Conservation (phyloP, 2,888 invertebrate genomes). For the Elysia crispata region DNA sequence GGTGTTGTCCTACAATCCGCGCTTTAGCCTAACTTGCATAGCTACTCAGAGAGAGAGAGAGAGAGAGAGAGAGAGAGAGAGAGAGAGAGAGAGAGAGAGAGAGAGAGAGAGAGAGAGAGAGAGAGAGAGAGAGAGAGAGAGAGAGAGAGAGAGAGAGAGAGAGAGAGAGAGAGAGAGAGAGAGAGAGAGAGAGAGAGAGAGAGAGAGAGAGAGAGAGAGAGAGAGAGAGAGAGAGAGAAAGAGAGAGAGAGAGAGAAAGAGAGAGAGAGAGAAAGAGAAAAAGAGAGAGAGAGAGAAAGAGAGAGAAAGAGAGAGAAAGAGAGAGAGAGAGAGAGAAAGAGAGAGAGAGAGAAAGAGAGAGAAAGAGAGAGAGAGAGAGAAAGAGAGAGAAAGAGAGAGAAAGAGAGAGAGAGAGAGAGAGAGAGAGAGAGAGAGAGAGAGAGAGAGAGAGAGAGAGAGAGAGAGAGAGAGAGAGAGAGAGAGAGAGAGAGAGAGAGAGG, state of each 20-base stretch:
- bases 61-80: too few relatives aligned
- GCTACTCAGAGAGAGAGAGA: too few relatives aligned
- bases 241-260: conserved; percentile 13
- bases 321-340: conserved; percentile 24
- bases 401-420: conserved; percentile 16
- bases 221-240: conserved; percentile 20
- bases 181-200: conserved; percentile 15
- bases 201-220: conserved; percentile 13
- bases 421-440: conserved; percentile 21
- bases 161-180: conserved; percentile 28
- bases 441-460: conserved; percentile 19
- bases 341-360: background rate
- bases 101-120: too few relatives aligned
- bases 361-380: background rate
- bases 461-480: background rate
- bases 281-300: background rate
- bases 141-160: background rate
- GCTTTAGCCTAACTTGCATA: too few relatives aligned
- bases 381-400: background rate
- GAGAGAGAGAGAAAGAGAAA: conserved; percentile 19
- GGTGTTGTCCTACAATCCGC: too few relatives aligned
- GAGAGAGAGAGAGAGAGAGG: background rate
- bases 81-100: too few relatives aligned
- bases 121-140: too few relatives aligned
- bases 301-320: background rate